Percentiles rank a stretch among this genome's conserved stretches.
These are phyloP conservation scores for Seriola rivoliana DNA, from an alignment of 2,113 vertebrate genomes.

Conservation along the genomic window DNA sequence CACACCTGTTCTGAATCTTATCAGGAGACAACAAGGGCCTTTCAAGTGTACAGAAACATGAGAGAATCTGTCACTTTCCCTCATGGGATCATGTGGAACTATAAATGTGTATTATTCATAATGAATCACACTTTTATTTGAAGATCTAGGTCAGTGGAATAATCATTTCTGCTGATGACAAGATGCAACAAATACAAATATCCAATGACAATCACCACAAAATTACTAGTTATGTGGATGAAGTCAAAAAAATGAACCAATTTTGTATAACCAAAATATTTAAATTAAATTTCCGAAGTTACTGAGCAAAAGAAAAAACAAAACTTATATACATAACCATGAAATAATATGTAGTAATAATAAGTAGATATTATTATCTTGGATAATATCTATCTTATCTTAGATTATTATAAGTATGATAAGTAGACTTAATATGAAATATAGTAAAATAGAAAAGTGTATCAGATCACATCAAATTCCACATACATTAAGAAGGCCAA, in stretches of 20 bases:
- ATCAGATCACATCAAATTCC: too few species aligned
- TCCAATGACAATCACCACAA: neutral
- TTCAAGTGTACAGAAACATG: slow-evolving; percentile 20
- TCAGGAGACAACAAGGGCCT: slow-evolving; percentile 45
- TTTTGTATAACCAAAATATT: neutral
- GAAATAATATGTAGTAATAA: too few species aligned
- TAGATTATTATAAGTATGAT: too few species aligned
- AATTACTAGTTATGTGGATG: slow-evolving; percentile 1
- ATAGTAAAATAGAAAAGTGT: too few species aligned
- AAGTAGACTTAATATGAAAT: too few species aligned
- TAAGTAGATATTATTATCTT: too few species aligned
- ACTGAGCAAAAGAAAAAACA: too few species aligned
- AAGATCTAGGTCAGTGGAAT: neutral
- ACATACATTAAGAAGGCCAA: too few species aligned
- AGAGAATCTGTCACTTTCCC: slow-evolving; percentile 34
- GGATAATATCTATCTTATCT: too few species aligned
- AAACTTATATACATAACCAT: too few species aligned
- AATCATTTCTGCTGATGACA: neutral
- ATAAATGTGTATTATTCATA: slow-evolving; percentile 8
- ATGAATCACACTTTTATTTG: neutral
- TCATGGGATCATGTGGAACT: neutral
- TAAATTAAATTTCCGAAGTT: neutral
- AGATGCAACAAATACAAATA: neutral
- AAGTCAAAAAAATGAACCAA: neutral
- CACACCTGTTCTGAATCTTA: slow-evolving; percentile 51